These are phyloP conservation scores for Ectemnius cavifrons DNA, from an alignment of 2,888 invertebrate genomes.

Conservation along the genomic window DNA sequence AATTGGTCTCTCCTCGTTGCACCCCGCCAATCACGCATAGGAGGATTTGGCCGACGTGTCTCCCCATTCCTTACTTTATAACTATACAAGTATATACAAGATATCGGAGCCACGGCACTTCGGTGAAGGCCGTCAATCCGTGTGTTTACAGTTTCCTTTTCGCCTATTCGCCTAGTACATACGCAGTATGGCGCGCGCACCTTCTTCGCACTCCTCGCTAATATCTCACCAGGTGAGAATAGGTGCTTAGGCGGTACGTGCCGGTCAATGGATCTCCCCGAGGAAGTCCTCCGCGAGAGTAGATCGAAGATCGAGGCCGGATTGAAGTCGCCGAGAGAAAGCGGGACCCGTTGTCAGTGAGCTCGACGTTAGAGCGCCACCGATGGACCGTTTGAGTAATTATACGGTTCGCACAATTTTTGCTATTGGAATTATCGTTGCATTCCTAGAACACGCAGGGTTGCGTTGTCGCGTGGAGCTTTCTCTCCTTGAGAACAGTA, in stretches of 20 bases:
- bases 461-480: too few species aligned
- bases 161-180: not conserved
- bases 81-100: constrained; percentile 75
- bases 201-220: not conserved
- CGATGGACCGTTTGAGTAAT: too few species aligned
- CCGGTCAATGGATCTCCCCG: constrained; percentile 6
- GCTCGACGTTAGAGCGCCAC: too few species aligned
- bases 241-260: too few species aligned
- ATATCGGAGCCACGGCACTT: not conserved
- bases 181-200: not conserved
- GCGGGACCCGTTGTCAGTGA: not conserved
- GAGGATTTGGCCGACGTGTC: not conserved
- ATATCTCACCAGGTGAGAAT: too few species aligned
- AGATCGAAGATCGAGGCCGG: constrained; percentile 36
- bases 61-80: constrained; percentile 24
- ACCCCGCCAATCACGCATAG: constrained; percentile 1
- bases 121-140: not conserved
- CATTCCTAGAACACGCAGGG: too few species aligned
- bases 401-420: too few species aligned
- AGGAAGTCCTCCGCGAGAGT: too few species aligned
- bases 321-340: constrained; percentile 34
- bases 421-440: too few species aligned
- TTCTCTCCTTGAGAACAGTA: too few species aligned
- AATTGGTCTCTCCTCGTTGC: not conserved
- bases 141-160: not conserved